Evolutionary conservation across 2,888 invertebrate genomes (phyloP).

Genomic region (Tholera decimalis): DNA sequence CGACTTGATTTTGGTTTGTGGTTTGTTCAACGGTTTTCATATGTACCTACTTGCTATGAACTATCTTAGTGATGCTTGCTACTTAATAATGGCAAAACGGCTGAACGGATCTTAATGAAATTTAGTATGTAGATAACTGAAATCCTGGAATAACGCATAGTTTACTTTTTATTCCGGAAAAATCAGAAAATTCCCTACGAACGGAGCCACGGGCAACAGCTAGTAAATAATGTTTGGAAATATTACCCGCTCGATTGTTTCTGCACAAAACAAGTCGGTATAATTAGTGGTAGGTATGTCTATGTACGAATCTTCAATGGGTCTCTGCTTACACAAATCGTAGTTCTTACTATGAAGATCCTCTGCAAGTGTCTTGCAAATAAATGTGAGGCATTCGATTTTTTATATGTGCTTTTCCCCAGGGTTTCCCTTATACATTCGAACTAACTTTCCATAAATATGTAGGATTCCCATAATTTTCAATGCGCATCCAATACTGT

Average conservation of each 20-base stretch:
- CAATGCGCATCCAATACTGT: constrained; percentile 24
- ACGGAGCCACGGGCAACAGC: too few relatives aligned
- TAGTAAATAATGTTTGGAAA: not conserved
- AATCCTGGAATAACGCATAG: too few relatives aligned
- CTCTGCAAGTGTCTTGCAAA: constrained; percentile 5
- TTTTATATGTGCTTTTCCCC: constrained; percentile 11
- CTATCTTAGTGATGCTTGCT: not conserved
- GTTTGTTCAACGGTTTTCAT: not conserved
- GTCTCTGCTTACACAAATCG: constrained; percentile 1
- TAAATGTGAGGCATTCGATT: constrained; percentile 18
- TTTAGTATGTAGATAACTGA: too few relatives aligned
- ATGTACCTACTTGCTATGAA: not conserved
- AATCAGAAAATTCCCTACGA: too few relatives aligned
- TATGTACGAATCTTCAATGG: not conserved
- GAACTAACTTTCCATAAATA: constrained; percentile 39
- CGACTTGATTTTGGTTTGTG: constrained; percentile 15
- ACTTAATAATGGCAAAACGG: too few relatives aligned
- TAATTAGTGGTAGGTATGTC: not conserved
- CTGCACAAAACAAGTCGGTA: not conserved
- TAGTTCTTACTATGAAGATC: constrained; percentile 18
- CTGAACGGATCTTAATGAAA: too few relatives aligned
- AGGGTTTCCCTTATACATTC: constrained; percentile 20
- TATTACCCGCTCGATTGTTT: not conserved
- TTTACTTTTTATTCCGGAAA: too few relatives aligned
- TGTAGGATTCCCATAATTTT: constrained; percentile 35